Conservation (phyloP, 1,140 invertebrate species). For the Varroa destructor region DNA sequence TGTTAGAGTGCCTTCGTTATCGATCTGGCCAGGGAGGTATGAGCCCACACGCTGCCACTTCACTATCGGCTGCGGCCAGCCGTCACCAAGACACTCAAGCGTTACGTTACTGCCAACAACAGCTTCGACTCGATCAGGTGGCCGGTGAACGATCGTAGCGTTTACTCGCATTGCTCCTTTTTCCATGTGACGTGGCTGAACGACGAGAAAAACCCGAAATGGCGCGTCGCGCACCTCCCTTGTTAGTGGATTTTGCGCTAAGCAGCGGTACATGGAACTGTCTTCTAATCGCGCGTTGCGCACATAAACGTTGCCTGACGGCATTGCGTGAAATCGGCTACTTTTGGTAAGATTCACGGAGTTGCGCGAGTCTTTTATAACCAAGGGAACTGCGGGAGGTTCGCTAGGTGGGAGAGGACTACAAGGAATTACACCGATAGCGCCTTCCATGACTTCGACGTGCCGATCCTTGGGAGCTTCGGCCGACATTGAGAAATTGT, state of each 20-base stretch:
- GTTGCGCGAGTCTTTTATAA: background rate
- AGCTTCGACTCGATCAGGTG: background rate
- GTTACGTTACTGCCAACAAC: slow-evolving; percentile 8
- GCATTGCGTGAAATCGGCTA: slow-evolving; percentile 13
- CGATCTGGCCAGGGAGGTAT: slow-evolving; percentile 6
- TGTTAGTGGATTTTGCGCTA: slow-evolving; percentile 17
- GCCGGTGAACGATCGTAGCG: slow-evolving; percentile 10
- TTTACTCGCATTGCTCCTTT: background rate
- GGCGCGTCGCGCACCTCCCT: slow-evolving; percentile 2
- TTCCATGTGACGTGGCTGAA: background rate
- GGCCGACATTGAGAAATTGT: background rate
- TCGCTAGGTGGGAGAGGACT: slow-evolving; percentile 5
- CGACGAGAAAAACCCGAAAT: slow-evolving; percentile 3
- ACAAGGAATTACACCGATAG: background rate
- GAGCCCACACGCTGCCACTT: slow-evolving; percentile 8
- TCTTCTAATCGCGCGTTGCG: slow-evolving; percentile 5
- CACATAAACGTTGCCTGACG: slow-evolving; percentile 18
- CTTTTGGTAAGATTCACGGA: background rate
- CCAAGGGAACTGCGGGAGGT: background rate
- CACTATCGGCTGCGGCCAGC: background rate
- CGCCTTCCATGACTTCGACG: background rate
- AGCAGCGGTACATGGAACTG: slow-evolving; percentile 7
- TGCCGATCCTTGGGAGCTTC: background rate
- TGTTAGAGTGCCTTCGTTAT: background rate
- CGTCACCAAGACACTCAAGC: slow-evolving; percentile 10